phyloP scores from a whole-genome alignment of 2,888 invertebrate genomes.

The Apotomis capreana region DNA sequence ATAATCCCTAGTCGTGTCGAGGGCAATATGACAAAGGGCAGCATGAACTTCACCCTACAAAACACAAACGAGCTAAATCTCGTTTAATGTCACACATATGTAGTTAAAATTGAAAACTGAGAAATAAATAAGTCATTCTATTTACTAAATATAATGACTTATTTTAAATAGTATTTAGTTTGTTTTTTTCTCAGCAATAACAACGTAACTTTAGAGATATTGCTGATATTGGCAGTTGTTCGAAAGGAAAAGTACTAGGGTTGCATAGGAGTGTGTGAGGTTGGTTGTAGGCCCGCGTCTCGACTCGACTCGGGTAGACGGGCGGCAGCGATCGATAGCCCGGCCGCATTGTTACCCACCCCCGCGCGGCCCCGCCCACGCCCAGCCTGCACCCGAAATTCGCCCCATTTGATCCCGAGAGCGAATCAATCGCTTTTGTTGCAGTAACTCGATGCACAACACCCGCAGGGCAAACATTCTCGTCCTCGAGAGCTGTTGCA shows the following conservation, averaged over 20 bases:
- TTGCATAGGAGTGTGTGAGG: conserved; percentile 67
- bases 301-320: conserved; percentile 61
- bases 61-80: conserved; percentile 35
- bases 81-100: conserved; percentile 5
- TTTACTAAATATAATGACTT: too few relatives aligned
- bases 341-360: conserved; percentile 80
- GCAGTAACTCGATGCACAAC: conserved; percentile 72
- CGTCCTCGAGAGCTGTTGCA: conserved; percentile 30
- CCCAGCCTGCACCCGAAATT: conserved; percentile 72
- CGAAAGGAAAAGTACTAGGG: conserved; percentile 77
- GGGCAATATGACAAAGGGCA: conserved; percentile 18
- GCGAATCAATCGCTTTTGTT: conserved; percentile 80
- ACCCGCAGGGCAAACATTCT: conserved; percentile 47
- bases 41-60: conserved; percentile 17
- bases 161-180: too few relatives aligned
- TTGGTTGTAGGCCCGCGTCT: conserved; percentile 67
- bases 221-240: conserved; percentile 52
- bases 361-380: conserved; percentile 59
- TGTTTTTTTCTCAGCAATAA: too few relatives aligned
- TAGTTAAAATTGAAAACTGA: background rate
- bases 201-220: conserved; percentile 5
- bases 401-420: conserved; percentile 79
- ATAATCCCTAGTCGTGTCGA: conserved; percentile 3
- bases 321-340: conserved; percentile 72
- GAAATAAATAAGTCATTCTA: background rate